A percentile compares a stretch with the other conserved stretches of the same genome.
Conservation (phyloP, 1,140 invertebrate species). For the Drosophila melanica region DNA sequence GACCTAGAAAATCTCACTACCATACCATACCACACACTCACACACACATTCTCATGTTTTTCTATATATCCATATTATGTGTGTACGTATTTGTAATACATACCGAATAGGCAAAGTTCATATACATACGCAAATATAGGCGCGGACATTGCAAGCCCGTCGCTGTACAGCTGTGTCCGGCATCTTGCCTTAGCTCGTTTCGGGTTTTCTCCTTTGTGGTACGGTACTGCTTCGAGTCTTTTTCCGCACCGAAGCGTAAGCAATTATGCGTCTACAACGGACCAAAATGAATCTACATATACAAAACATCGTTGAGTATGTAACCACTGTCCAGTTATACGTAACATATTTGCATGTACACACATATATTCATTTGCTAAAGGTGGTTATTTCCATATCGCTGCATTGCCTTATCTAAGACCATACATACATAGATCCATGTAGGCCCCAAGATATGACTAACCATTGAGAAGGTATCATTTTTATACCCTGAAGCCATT, state of each 20-base stretch:
- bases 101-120: conserved; percentile 33
- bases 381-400: not conserved
- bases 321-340: not conserved
- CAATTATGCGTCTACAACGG: conserved; percentile 55
- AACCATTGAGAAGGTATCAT: too few relatives aligned
- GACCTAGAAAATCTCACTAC: conserved; percentile 58
- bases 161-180: conserved; percentile 62
- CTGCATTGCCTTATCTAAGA: too few relatives aligned
- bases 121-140: conserved; percentile 26
- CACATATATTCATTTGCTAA: not conserved
- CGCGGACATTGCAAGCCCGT: conserved; percentile 35
- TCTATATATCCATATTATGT: conserved; percentile 37
- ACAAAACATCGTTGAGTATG: not conserved
- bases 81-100: conserved; percentile 23
- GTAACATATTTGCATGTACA: too few relatives aligned
- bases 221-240: conserved; percentile 16
- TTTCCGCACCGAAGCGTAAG: conserved; percentile 39
- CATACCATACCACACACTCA: conserved; percentile 3
- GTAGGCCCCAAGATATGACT: too few relatives aligned
- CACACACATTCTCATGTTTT: conserved; percentile 18
- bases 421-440: too few relatives aligned
- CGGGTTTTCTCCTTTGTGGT: conserved; percentile 49
- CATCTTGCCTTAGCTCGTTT: conserved; percentile 56
- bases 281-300: not conserved
- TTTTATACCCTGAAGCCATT: too few relatives aligned